A percentile compares a stretch with the other conserved stretches of the same genome.
phyloP scores from a whole-genome alignment of 2,113 vertebrate genomes.

The Emydura subglobosa region DNA sequence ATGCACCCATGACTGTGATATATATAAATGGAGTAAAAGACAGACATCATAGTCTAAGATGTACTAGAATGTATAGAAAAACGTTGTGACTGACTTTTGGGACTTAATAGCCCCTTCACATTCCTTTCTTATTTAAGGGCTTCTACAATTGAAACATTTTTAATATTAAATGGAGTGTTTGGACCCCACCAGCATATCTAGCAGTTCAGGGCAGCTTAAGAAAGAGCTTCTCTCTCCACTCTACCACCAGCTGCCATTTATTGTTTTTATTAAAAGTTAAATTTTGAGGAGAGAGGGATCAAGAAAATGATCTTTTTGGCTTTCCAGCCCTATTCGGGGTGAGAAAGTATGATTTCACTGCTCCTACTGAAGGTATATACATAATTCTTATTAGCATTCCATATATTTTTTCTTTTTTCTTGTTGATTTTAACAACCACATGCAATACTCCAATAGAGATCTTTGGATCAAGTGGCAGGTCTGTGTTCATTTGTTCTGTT shows the following conservation, averaged over 20 bases:
- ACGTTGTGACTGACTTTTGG: neutral
- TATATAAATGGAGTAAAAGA: neutral
- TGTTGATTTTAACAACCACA: neutral
- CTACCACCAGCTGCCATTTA: neutral
- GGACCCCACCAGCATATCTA: neutral
- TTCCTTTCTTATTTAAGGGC: constrained; percentile 3
- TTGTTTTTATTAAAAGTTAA: neutral
- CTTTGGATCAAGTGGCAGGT: neutral
- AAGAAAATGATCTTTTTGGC: neutral
- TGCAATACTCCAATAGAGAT: neutral
- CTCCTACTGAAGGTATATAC: neutral
- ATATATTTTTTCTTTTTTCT: neutral
- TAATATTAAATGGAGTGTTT: neutral
- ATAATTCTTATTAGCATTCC: neutral
- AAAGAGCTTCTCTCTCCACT: neutral
- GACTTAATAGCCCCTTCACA: neutral
- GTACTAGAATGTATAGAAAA: neutral
- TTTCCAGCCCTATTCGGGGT: neutral
- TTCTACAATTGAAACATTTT: neutral
- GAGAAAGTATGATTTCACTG: neutral
- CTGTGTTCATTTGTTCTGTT: neutral
- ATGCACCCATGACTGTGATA: neutral
- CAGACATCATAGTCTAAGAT: neutral
- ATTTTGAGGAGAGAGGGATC: neutral
- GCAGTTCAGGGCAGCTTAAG: neutral